Conservation (phyloP, 2,113 vertebrate species). For the Myotis davidii region DNA sequence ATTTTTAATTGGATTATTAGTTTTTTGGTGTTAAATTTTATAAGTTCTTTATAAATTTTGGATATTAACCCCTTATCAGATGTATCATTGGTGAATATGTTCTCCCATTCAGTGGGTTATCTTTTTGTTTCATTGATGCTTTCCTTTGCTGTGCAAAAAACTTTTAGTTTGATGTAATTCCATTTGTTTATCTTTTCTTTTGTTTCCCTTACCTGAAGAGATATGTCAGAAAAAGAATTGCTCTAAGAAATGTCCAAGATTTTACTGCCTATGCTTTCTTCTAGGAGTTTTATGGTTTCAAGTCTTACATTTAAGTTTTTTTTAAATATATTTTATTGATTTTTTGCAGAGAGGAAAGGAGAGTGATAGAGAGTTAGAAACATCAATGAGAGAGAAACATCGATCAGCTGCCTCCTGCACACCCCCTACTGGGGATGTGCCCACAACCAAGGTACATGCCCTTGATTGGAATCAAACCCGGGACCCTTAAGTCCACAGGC, state of each 20-base stretch:
- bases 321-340: too few species aligned
- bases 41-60: not conserved
- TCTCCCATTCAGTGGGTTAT: not conserved
- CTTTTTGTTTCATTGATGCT: not conserved
- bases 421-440: too few species aligned
- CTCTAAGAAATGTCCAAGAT: not conserved
- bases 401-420: too few species aligned
- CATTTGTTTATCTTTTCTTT: not conserved
- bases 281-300: too few species aligned
- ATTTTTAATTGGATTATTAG: not conserved
- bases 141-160: not conserved
- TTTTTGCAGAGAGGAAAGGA: too few species aligned
- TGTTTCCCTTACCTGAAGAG: not conserved
- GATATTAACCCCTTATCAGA: not conserved
- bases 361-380: too few species aligned
- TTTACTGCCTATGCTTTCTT: not conserved
- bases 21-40: not conserved
- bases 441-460: too few species aligned
- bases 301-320: not conserved
- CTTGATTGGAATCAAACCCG: too few species aligned
- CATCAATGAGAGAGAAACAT: too few species aligned
- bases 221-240: not conserved
- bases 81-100: not conserved
- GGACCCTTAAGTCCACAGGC: too few species aligned
- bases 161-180: not conserved